Base-by-base conservation (phyloP, 2,888 invertebrate species). In the Drosophila mercatorum region DNA sequence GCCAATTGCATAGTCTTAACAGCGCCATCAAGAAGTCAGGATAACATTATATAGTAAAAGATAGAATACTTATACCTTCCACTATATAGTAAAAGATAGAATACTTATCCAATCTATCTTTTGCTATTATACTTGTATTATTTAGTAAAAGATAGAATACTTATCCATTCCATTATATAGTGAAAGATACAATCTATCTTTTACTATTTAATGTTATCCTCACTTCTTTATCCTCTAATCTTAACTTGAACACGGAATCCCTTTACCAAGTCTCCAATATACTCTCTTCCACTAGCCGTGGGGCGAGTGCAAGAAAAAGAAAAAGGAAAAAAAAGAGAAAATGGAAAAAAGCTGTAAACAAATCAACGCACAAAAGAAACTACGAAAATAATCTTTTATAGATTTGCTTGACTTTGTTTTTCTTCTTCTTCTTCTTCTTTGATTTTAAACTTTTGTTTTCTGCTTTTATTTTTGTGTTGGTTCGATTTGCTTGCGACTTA, bases 281-380 rank as follows among this genome's bases (percentile, higher is more conserved):
- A 51, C 49, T 34, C 17, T 36, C 12, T 22, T 36, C 0, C 11
- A 0, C 51, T 11, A 22, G 2, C 12, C 17, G 12, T 12, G 36
- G 34, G 34, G 17, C 51, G 17, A 22, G 51, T 22, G 12, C 34
- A 40, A 14, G 26, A 40, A 53, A 49, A 53, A 28, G 38, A 28
- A 55, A 17, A 17, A 17, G 17, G 17, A 17, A 17, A 17, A 17
- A 17, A 17, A 26, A 41, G 41, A 41, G 41, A 28, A 55, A 55
- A 41, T 62, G 76, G 81, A 88, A 84, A 88, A 86, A 87, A 83
- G 75, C 73, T 89, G 90, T 88, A 88, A 90, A 89, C 88, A 90
- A 88, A 88, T 88, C 80, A 89, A 77, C 70, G 79, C 80, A 74
- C 88, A 90, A 88, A 90, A 87, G 85, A 80, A 90, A 88, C 89